Evolutionary conservation across 2,888 invertebrate genomes (phyloP), one percentile per base, ranked within the genome.

Genomic region (Himalopsyche japonica): DNA sequence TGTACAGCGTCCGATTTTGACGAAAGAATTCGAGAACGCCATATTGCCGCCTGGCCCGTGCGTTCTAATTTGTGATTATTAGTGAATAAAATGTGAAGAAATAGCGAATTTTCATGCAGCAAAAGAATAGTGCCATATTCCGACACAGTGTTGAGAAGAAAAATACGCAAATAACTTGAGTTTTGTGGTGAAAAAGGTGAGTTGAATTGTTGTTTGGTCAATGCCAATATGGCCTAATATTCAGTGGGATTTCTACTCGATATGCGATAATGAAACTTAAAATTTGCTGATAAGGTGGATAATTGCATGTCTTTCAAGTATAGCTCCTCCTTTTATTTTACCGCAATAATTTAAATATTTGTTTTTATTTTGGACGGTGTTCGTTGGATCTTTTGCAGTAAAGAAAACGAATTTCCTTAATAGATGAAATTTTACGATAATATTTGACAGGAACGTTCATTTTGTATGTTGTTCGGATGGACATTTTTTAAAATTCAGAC

Each of bases 261-360:
- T 92, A 92, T 92, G 92, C 92, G 92, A 92, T 92, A 92, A 92
- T 92, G 92, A 92, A 92, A 92, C 92, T 92, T 93, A 92, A 92
- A 92, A 92, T 92, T 92, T 91, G 92, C 91, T 92, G 92, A 92
- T 93, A 93, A 92, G 92, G 92, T 92, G 92, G 92, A 93, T 92
- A 92, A 92, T 93, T 92, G 92, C 92, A 90, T 92, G 92, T 37
- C 81, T 76, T 43, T 80, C 80, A 43, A 43, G 32, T 57, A 30
- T 83, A 81, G 80, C 82, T 76, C 86, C 82, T 85, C 85, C 85
- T 85, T 85, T 83, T 79, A 84, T 86, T 87, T 86, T 86, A 86
- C 85, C 87, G 86, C 87, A 88, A 86, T 86, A 80, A 84, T 84
- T 86, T 81, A 86, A 86, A 85, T 79, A 70, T 70, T 70, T 70